Percentiles rank a stretch among this genome's conserved stretches.
phyloP scores from a whole-genome alignment of 2,113 vertebrate genomes.

The Reinhardtius hippoglossoides region DNA sequence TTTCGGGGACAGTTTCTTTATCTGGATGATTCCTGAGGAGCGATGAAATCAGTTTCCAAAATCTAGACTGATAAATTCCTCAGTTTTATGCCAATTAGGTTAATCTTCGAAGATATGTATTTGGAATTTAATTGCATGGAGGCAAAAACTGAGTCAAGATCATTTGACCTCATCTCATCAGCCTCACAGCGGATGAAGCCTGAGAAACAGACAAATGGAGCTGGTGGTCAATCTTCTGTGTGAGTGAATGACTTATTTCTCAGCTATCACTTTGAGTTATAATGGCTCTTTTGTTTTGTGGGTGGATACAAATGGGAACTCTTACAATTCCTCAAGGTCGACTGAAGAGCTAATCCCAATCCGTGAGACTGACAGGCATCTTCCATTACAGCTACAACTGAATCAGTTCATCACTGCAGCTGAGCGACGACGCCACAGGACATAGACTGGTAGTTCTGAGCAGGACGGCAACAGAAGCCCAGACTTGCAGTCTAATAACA shows the following conservation, averaged over 20 bases:
- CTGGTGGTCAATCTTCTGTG: too few species aligned
- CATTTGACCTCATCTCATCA: not conserved
- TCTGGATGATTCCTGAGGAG: too few species aligned
- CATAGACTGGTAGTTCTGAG: slow-evolving; percentile 22
- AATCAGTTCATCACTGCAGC: slow-evolving; percentile 59
- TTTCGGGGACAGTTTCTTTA: too few species aligned
- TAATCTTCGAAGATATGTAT: not conserved
- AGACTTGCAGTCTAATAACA: slow-evolving; percentile 18
- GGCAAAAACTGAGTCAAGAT: not conserved
- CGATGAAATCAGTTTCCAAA: too few species aligned
- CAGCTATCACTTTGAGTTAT: not conserved
- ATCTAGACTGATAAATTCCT: too few species aligned
- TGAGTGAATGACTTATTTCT: not conserved
- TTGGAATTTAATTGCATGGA: not conserved
- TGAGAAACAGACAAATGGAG: too few species aligned
- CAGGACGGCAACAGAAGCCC: not conserved
- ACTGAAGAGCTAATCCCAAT: not conserved
- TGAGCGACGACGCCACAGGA: slow-evolving; percentile 40
- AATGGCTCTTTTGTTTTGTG: not conserved
- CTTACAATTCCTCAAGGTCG: not conserved
- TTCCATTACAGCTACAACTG: slow-evolving; percentile 56
- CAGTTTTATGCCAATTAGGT: not conserved
- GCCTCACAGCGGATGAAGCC: not conserved
- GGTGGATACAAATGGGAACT: not conserved
- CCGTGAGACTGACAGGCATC: slow-evolving; percentile 23